Base-by-base conservation (phyloP, 2,888 invertebrate species). In the Pterobdella sp. region DNA sequence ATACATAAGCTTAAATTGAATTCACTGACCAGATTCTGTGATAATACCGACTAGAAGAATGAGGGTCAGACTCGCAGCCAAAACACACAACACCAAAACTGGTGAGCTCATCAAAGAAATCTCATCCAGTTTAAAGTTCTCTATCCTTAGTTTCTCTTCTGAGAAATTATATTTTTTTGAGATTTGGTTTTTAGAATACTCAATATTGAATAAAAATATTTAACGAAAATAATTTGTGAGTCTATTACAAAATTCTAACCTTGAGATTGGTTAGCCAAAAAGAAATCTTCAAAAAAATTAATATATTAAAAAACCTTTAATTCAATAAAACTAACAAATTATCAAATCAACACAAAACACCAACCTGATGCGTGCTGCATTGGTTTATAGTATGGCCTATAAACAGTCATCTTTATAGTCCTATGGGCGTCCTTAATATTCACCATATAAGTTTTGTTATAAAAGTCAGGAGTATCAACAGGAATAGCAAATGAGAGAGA, bases 401-500 rank as follows among this genome's bases (percentile, higher is more conserved):
- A 76, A 42, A 78, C 77, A 10, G 75, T 74, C 72, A 77, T 72
- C 60, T 77, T 77, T 71, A 78, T 77, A 18, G 75, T 77, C 3
- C 77, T 68, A 73, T 74, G 76, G 0, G 77, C 69, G 71, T 78
- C 78, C 1, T 35, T 49, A 22, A 78, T 73, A 63, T 76, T 76
- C 1, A 77, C 77, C 29, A 74, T 60, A 18, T 76, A 69, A 0
- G 74, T 73, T 70, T 77, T 78, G 65, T 78, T 75, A 66, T 74
- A 74, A 36, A 70, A 52, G 68, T 77, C 77, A 10, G 73, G 60
- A 3, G 76, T 81, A 0, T 78, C 79, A 22, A 80, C 80, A 7
- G 82, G 81, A 37, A 82, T 73, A 36, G 77, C 76, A 74, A 81
- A 81, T 69, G 73, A 76, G 32, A 82, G 52, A 67, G 75, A 74